A percentile compares a stretch with the other conserved stretches of the same genome.
Evolutionary conservation across 2,888 invertebrate genomes (phyloP).

Genomic region (Drosophila paucipuncta): DNA sequence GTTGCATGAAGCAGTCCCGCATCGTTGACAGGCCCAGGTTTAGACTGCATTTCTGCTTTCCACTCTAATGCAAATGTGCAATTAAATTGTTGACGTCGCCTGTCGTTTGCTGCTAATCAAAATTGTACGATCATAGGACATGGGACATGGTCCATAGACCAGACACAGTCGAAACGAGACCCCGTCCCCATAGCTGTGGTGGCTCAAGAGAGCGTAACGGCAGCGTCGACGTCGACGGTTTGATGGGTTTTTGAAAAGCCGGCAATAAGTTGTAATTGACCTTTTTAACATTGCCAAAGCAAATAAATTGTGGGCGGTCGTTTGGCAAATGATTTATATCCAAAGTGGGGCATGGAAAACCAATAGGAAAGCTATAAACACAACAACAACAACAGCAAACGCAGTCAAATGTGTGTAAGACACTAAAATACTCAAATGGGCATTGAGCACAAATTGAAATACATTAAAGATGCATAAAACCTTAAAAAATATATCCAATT

Average conservation of each 20-base stretch:
- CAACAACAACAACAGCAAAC: conserved; percentile 19
- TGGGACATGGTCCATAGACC: conserved; percentile 57
- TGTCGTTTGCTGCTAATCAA: conserved; percentile 73
- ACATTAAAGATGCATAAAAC: conserved; percentile 29
- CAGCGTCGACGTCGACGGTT: conserved; percentile 37
- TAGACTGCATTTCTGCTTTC: conserved; percentile 56
- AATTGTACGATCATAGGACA: conserved; percentile 78
- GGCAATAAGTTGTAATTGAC: conserved; percentile 79
- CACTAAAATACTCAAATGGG: conserved; percentile 29
- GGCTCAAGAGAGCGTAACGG: conserved; percentile 69
- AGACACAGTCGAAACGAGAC: conserved; percentile 11
- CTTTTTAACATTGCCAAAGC: conserved; percentile 62
- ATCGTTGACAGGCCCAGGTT: conserved; percentile 58
- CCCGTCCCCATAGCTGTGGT: not conserved
- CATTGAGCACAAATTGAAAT: conserved; percentile 16
- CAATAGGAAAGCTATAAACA: conserved; percentile 43
- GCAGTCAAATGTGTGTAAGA: conserved; percentile 9
- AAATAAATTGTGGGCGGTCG: conserved; percentile 65
- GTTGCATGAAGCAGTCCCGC: not conserved
- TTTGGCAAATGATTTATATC: conserved; percentile 42
- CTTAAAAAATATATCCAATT: conserved; percentile 33
- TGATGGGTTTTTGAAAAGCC: conserved; percentile 59
- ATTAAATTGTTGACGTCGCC: conserved; percentile 79
- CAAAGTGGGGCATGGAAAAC: conserved; percentile 41
- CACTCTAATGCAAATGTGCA: conserved; percentile 80